A percentile compares a stretch with the other conserved stretches of the same genome.
Evolutionary conservation across 2,797 vertebrate genomes (phyloP).

Genomic region (Trachurus trachurus): DNA sequence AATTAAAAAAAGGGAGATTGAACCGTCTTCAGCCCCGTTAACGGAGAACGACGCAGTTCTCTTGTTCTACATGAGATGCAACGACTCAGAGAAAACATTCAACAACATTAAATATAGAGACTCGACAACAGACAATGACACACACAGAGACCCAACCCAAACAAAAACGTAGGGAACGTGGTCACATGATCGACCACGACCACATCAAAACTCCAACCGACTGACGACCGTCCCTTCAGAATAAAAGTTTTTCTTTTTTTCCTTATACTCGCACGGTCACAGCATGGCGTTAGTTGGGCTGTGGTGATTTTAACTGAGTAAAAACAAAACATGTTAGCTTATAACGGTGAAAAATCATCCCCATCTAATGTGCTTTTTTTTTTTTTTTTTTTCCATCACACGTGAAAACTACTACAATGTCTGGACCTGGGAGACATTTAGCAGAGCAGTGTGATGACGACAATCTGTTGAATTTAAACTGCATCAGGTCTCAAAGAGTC

Average conservation of each 20-base stretch:
- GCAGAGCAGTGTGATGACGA: not conserved
- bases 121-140: not conserved
- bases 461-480: not conserved
- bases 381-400: not conserved
- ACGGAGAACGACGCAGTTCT: not conserved
- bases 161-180: not conserved
- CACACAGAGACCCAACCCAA: not conserved
- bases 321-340: slow-evolving; percentile 46
- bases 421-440: slow-evolving; percentile 9
- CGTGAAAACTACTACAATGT: not conserved
- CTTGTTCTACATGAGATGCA: slow-evolving; percentile 13
- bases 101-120: slow-evolving; percentile 13
- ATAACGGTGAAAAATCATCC: slow-evolving; percentile 43
- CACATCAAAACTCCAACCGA: not conserved
- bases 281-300: not conserved
- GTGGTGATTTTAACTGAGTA: not conserved
- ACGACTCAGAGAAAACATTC: slow-evolving; percentile 27
- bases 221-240: not conserved
- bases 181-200: not conserved
- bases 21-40: not conserved
- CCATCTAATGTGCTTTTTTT: not conserved
- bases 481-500: not conserved
- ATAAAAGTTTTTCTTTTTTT: slow-evolving; percentile 1
- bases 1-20: not conserved
- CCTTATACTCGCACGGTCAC: not conserved